phyloP scores from a whole-genome alignment of 2,113 vertebrate species.

The Callocephalon fimbriatum region DNA sequence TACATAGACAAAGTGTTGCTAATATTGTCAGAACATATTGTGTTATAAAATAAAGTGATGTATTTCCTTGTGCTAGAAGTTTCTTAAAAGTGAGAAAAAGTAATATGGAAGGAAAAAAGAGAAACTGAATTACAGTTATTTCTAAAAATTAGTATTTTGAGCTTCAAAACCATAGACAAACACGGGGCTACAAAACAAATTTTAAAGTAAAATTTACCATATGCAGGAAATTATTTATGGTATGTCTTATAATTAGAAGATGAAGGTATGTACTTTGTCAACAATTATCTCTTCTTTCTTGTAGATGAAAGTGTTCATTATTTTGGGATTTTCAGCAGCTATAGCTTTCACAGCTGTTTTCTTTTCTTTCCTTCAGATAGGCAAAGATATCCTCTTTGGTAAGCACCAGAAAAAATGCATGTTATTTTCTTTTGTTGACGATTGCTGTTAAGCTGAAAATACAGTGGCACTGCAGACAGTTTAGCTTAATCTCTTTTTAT shows the following conservation, averaged over 20 bases:
- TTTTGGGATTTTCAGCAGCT: conserved; percentile 36
- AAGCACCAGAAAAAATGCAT: conserved; percentile 22
- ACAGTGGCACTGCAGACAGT: background rate
- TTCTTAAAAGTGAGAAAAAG: background rate
- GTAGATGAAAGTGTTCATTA: conserved; percentile 50
- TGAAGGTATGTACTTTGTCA: background rate
- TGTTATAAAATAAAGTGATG: background rate
- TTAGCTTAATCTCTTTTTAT: background rate
- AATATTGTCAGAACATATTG: background rate
- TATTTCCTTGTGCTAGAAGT: background rate
- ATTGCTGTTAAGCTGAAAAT: background rate
- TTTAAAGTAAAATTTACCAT: background rate
- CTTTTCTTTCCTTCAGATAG: conserved; percentile 24
- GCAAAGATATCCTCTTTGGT: conserved; percentile 52
- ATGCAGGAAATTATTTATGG: background rate
- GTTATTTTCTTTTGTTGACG: background rate
- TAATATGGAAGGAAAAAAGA: background rate
- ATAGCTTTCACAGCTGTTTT: conserved; percentile 32
- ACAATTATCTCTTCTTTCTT: conserved; percentile 13
- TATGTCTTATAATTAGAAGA: background rate
- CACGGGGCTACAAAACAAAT: background rate
- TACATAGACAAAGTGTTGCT: background rate
- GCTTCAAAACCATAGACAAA: background rate
- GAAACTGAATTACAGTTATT: background rate
- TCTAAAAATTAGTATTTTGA: background rate